Conservation (phyloP, 2,888 invertebrate species). For the Leptinotarsa peninsularis region DNA sequence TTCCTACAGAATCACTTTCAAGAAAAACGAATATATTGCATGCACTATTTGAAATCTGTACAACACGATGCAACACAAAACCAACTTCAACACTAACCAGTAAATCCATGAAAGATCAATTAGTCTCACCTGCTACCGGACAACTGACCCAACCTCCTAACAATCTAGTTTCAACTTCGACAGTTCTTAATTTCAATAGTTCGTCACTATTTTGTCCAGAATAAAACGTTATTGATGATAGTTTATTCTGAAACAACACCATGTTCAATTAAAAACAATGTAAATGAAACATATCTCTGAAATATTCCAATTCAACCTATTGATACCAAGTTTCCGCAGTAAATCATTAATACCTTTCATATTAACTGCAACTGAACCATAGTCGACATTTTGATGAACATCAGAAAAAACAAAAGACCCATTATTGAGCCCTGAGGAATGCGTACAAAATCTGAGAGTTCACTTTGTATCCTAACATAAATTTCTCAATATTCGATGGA, state of each 20-base stretch:
- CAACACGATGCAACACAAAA: conserved; percentile 20
- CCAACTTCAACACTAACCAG: background rate
- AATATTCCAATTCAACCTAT: too few species aligned
- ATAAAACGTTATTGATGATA: conserved; percentile 85
- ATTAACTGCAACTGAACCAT: too few species aligned
- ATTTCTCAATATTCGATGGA: too few species aligned
- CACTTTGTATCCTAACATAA: too few species aligned
- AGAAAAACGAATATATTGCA: background rate
- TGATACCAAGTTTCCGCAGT: too few species aligned
- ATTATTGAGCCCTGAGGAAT: too few species aligned
- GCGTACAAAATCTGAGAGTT: too few species aligned
- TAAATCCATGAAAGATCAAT: background rate
- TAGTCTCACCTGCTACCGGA: conserved; percentile 75
- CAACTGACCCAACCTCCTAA: conserved; percentile 93
- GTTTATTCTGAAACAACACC: conserved; percentile 82
- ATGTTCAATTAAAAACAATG: background rate
- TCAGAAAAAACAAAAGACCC: too few species aligned
- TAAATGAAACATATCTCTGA: background rate
- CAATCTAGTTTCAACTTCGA: conserved; percentile 86
- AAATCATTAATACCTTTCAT: too few species aligned
- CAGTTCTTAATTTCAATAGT: conserved; percentile 79
- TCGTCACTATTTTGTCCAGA: conserved; percentile 87
- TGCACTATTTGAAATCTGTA: background rate
- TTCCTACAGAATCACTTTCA: too few species aligned
- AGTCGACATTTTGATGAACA: too few species aligned